Evolutionary conservation across 2,888 invertebrate genomes (phyloP), one percentile per base, ranked within the genome.

Genomic region (Pristionchus mayeri): DNA sequence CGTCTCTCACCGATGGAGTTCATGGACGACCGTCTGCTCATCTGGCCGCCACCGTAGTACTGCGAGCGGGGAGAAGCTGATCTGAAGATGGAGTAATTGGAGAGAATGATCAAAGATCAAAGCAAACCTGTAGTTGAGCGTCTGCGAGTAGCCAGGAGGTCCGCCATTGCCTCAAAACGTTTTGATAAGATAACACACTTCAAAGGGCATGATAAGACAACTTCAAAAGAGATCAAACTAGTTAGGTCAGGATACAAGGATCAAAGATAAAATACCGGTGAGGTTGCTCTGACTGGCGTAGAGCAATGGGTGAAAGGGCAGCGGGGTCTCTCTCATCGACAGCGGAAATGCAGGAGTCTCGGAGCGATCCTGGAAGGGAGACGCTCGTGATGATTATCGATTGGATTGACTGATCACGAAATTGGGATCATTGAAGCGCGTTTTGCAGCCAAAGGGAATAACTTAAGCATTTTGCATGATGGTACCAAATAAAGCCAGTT

Each of bases 271-370:
- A 34, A 18, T 27, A 48, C 76, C 78, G 2, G 40, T 63, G 50
- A 82, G 83, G 27, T 48, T 52, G 24, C 44, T 60, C 63, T 87
- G 88, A 40, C 87, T 87, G 57, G 89, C 88, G 86, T 90, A 92
- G 76, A 92, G 87, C 81, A 92, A 87, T 34, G 92, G 92, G 86
- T 92, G 92, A 87, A 90, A 92, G 34, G 92, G 92, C 76, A 92
- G 87, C 40, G 92, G 92, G 44, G 92, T 91, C 81, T 89, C 90
- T 40, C 90, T 96, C 40, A 71, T 71, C 92, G 96, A 96, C 84
- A 97, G 96, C 86, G 98, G 97, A 94, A 98, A 98, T 84, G 96
- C 96, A 67, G 98, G 97, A 34, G 97, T 97, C 93, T 96, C 96
- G 40, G 97, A 30, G 11, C 80, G 80, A 21, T 80, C 80, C 80